Evolutionary conservation across 2,888 invertebrate genomes (phyloP).

Genomic region (Tetragnatha montana): DNA sequence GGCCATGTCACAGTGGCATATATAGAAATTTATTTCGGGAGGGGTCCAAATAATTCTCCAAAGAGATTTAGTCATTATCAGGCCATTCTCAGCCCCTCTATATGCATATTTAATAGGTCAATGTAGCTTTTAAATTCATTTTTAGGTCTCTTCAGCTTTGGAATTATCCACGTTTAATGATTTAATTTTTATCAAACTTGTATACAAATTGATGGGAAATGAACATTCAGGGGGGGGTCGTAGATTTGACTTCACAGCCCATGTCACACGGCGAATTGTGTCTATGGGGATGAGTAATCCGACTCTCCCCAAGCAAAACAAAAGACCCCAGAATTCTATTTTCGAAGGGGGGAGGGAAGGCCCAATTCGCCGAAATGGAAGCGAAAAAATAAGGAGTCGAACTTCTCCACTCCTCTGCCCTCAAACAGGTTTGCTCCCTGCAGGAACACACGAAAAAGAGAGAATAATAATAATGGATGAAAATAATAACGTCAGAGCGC

Average conservation of each 20-base stretch:
- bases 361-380: not conserved
- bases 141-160: too few species aligned
- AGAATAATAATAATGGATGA: slow-evolving; percentile 5
- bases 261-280: not conserved
- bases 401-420: not conserved
- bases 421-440: slow-evolving; percentile 3
- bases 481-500: not conserved
- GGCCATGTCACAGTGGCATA: too few species aligned
- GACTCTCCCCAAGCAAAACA: not conserved
- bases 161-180: too few species aligned
- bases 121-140: too few species aligned
- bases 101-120: too few species aligned
- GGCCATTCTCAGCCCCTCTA: too few species aligned
- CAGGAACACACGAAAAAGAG: slow-evolving; percentile 21
- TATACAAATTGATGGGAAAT: too few species aligned
- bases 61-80: too few species aligned
- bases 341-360: not conserved
- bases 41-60: too few species aligned
- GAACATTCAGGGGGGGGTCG: too few species aligned
- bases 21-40: too few species aligned
- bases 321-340: not conserved
- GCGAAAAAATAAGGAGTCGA: not conserved
- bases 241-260: not conserved
- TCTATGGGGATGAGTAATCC: not conserved
- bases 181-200: too few species aligned